phyloP scores from a whole-genome alignment of 2,888 invertebrate genomes.

The Eilema depressum region DNA sequence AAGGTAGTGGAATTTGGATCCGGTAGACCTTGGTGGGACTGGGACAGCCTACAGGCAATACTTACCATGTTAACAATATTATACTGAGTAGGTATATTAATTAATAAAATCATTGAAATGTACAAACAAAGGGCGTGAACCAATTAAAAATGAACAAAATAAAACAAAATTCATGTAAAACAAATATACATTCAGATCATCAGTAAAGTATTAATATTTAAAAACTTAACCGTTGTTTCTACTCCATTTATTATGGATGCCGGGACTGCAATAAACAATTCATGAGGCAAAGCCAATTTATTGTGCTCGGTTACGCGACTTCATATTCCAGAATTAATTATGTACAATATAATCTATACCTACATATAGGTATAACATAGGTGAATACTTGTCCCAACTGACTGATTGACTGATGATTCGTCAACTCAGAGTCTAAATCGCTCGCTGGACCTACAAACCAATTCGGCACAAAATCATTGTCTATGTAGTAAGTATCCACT shows the following conservation, averaged over 20 bases:
- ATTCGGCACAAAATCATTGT: no score
- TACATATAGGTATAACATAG: neutral
- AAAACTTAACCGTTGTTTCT: conserved; percentile 55
- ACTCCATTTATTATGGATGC: conserved; percentile 57
- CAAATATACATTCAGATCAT: conserved; percentile 37
- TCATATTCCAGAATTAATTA: neutral
- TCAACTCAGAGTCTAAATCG: no score
- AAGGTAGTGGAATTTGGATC: no score
- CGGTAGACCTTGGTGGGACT: no score
- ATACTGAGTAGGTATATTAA: no score
- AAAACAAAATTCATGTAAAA: conserved; percentile 16
- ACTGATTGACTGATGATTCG: no score
- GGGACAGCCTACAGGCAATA: no score
- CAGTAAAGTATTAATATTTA: conserved; percentile 48
- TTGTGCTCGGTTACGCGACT: conserved; percentile 49
- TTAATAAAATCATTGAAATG: no score
- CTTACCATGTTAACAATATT: no score
- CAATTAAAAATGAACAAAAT: neutral
- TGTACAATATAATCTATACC: neutral
- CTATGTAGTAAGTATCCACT: no score
- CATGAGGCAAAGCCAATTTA: conserved; percentile 62
- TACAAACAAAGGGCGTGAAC: neutral
- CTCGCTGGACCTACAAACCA: no score
- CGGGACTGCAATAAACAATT: conserved; percentile 63
- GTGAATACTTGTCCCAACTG: no score